Evolutionary conservation across 2,888 invertebrate species (phyloP).

Genomic region (Andrena marginata): DNA sequence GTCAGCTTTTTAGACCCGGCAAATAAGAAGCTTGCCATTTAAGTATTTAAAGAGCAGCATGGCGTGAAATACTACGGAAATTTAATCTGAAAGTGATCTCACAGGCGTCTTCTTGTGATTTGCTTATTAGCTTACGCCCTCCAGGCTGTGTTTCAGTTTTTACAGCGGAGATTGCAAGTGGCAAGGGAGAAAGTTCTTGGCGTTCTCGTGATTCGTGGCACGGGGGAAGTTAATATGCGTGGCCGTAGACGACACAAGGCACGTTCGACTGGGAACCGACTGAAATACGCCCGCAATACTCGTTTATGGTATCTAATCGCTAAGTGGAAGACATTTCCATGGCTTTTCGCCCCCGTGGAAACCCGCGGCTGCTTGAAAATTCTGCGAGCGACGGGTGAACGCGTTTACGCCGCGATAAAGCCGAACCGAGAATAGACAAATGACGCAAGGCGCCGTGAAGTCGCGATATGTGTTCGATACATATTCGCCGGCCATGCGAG

Average conservation of each 20-base stretch:
- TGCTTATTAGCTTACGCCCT: not conserved
- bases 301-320: conserved; percentile 57
- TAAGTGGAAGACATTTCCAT: conserved; percentile 41
- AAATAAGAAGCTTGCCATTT: too few species aligned
- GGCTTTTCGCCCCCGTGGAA: conserved; percentile 41
- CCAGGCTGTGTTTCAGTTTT: not conserved
- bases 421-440: conserved; percentile 76
- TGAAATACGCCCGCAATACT: conserved; percentile 16
- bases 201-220: conserved; percentile 22
- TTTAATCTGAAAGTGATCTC: too few species aligned
- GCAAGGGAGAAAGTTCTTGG: conserved; percentile 12
- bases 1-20: too few species aligned
- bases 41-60: too few species aligned
- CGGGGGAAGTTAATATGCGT: conserved; percentile 42
- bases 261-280: conserved; percentile 32
- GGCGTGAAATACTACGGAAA: too few species aligned
- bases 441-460: conserved; percentile 75
- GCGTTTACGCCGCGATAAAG: conserved; percentile 68
- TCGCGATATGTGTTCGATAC: conserved; percentile 71
- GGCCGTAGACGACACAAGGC: conserved; percentile 1
- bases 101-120: too few species aligned
- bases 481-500: conserved; percentile 49
- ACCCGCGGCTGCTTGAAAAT: conserved; percentile 54
- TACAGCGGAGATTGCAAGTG: not conserved
- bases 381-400: conserved; percentile 59